Evolutionary conservation across 2,888 invertebrate genomes (phyloP).

Genomic region (Thera obeliscata): DNA sequence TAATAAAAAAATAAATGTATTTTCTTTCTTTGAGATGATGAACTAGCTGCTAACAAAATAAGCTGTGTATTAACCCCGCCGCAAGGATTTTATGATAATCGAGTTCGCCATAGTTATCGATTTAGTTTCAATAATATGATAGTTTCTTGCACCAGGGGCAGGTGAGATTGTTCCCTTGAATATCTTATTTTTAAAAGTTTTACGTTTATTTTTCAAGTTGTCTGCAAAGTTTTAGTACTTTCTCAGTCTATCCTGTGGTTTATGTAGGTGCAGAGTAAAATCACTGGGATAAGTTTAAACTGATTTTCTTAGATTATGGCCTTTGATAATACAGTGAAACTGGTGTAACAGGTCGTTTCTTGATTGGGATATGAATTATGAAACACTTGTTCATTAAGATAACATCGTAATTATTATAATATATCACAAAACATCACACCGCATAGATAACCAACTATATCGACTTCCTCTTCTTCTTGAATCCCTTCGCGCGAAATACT

Average conservation of each 20-base stretch:
- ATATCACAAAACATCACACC: too few relatives aligned
- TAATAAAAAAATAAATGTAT: too few relatives aligned
- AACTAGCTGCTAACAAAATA: conserved; percentile 5
- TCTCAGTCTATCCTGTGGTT: neutral
- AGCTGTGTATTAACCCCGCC: conserved; percentile 20
- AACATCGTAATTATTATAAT: too few relatives aligned
- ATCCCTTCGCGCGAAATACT: too few relatives aligned
- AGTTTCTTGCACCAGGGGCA: neutral
- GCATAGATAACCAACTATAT: too few relatives aligned
- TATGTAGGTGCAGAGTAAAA: neutral
- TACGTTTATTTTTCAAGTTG: neutral
- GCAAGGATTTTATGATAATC: conserved; percentile 24
- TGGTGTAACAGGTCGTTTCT: too few relatives aligned
- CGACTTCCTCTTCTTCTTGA: too few relatives aligned
- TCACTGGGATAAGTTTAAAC: neutral
- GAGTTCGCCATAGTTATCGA: conserved; percentile 24
- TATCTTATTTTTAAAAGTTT: neutral
- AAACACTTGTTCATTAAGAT: too few relatives aligned
- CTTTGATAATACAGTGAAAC: too few relatives aligned
- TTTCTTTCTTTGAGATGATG: too few relatives aligned
- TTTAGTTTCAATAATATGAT: conserved; percentile 20
- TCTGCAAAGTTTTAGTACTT: neutral
- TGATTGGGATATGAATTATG: too few relatives aligned
- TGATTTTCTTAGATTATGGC: neutral
- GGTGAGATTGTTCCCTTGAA: neutral